These are phyloP conservation scores for Dynastes maya DNA, from an alignment of 2,888 invertebrate genomes.

Conservation along the genomic window DNA sequence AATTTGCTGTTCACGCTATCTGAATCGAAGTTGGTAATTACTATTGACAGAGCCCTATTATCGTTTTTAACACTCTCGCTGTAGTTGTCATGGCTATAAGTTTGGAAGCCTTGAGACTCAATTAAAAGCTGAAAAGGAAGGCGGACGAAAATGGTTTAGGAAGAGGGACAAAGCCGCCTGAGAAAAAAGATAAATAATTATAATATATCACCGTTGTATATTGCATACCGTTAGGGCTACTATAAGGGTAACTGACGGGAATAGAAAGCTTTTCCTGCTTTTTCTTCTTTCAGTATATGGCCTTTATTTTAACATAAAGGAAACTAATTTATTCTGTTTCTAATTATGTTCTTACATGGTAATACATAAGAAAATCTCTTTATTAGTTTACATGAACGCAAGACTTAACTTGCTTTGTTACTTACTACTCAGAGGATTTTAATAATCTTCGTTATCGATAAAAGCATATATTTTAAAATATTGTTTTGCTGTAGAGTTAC, in stretches of 20 bases:
- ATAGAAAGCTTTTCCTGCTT: not conserved
- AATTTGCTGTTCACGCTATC: not conserved
- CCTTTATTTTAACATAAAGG: no score
- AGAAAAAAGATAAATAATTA: not conserved
- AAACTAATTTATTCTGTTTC: not conserved
- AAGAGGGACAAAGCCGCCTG: not conserved
- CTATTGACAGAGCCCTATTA: constrained; percentile 19
- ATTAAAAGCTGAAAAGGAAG: constrained; percentile 24
- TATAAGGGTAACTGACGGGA: not conserved
- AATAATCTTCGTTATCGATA: no score
- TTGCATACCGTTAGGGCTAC: not conserved
- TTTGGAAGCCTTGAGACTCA: constrained; percentile 23
- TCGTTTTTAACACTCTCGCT: not conserved
- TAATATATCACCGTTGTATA: not conserved
- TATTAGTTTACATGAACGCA: no score
- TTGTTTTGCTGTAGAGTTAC: no score
- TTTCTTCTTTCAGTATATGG: not conserved
- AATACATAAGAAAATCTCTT: not conserved
- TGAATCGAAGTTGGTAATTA: not conserved
- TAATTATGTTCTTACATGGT: not conserved
- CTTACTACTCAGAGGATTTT: no score
- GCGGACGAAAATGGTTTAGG: not conserved
- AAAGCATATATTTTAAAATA: no score
- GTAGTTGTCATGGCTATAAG: not conserved
- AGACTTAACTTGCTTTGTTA: no score